Percentiles rank a stretch among this genome's conserved stretches.
These are phyloP conservation scores for Conomelus anceps DNA, from an alignment of 2,888 invertebrate genomes.

Conservation along the genomic window DNA sequence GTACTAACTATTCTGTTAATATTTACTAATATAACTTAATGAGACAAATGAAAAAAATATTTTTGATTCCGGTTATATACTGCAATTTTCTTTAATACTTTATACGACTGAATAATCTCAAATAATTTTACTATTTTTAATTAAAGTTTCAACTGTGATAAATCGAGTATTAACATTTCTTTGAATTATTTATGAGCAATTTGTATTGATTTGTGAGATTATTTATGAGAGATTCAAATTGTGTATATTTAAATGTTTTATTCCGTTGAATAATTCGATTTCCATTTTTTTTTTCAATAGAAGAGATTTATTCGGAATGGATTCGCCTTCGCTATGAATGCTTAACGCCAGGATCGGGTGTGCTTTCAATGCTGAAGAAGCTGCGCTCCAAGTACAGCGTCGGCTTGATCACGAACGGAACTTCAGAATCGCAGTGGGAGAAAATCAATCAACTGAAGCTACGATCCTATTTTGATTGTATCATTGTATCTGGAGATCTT, in stretches of 20 bases:
- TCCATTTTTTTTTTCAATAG: constrained; percentile 39
- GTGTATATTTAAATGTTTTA: neutral
- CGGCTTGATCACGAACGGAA: constrained; percentile 79
- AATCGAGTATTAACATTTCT: too few species aligned
- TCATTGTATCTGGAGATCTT: constrained; percentile 75
- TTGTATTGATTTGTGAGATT: neutral
- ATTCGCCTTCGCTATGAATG: constrained; percentile 69
- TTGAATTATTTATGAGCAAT: too few species aligned
- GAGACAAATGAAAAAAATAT: too few species aligned
- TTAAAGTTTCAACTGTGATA: too few species aligned
- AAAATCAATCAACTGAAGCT: constrained; percentile 67
- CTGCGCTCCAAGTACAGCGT: constrained; percentile 70
- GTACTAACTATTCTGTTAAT: too few species aligned
- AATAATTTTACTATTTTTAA: too few species aligned
- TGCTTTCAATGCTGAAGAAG: constrained; percentile 59
- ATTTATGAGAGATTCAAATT: neutral
- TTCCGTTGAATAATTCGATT: neutral
- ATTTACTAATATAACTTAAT: too few species aligned
- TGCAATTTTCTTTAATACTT: too few species aligned
- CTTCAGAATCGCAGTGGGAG: constrained; percentile 83
- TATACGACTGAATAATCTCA: too few species aligned
- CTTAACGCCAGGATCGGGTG: constrained; percentile 61
- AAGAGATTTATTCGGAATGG: constrained; percentile 70
- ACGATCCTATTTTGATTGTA: constrained; percentile 66
- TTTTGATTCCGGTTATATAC: too few species aligned